Percentiles rank a stretch among this genome's conserved stretches.
These are phyloP conservation scores for Agrypnus murinus DNA, from an alignment of 2,888 invertebrate genomes.

Conservation along the genomic window DNA sequence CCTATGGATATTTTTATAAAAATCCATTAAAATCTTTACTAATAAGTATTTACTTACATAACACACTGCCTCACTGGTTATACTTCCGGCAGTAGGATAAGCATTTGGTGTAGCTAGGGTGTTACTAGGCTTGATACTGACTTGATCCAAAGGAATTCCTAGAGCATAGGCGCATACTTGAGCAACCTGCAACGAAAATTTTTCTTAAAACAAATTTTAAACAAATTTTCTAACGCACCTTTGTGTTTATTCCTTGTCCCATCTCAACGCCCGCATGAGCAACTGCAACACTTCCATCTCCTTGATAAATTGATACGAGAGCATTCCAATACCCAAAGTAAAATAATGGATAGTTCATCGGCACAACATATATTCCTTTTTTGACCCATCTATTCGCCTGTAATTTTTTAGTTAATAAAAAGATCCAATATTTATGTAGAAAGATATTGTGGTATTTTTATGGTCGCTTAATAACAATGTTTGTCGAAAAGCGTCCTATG, in stretches of 20 bases:
- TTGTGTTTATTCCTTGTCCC: conserved; percentile 90
- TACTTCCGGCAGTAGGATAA: conserved; percentile 80
- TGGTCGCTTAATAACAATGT: not conserved
- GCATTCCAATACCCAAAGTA: conserved; percentile 75
- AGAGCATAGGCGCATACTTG: conserved; percentile 84
- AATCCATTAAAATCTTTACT: too few relatives aligned
- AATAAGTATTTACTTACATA: conserved; percentile 67
- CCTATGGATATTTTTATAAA: too few relatives aligned
- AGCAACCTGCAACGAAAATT: conserved; percentile 72
- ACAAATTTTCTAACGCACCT: conserved; percentile 69
- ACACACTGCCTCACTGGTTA: conserved; percentile 81
- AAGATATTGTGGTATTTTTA: not conserved
- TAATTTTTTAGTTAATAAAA: not conserved
- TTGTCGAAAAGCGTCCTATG: conserved; percentile 7
- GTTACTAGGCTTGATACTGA: conserved; percentile 80
- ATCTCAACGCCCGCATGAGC: conserved; percentile 84
- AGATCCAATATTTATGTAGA: too few relatives aligned
- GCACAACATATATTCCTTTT: conserved; percentile 79
- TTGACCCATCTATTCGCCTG: conserved; percentile 88
- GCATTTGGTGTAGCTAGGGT: conserved; percentile 80
- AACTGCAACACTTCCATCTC: conserved; percentile 82
- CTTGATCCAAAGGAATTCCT: conserved; percentile 79
- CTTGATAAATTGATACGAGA: conserved; percentile 79
- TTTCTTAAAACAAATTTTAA: not conserved
- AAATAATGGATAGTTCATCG: conserved; percentile 80